Base-by-base conservation (phyloP, 2,888 invertebrate species). In the Thereva nobilitata region DNA sequence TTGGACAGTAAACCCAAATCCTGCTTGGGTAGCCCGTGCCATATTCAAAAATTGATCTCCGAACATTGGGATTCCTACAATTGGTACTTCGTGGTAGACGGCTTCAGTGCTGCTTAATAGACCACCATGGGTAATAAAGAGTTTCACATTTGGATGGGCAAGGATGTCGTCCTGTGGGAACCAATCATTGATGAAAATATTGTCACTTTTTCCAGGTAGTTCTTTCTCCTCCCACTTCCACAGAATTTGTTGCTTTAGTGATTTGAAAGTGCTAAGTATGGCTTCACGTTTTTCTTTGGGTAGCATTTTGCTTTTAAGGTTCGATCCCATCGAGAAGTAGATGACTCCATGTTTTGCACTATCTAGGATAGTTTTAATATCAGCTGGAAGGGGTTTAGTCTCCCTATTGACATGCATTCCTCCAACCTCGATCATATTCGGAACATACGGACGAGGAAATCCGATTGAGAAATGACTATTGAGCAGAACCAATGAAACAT, bases 31-130 rank as follows among this genome's bases (percentile, higher is more conserved):
- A 0, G 90, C 88, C 79, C 89, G 90, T 0, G 87, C 87, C 0
- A 91, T 87, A 76, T 91, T 91, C 1, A 87, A 85, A 70, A 89
- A 89, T 78, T 92, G 91, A 76, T 92, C 92, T 71, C 90, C 91
- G 77, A 90, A 89, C 0, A 91, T 87, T 0, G 91, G 91, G 53
- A 92, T 83, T 0, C 87, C 86, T 52, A 92, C 85, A 4, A 91
- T 85, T 0, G 91, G 91, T 0, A 90, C 88, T 3, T 88, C 91
- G 74, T 90, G 89, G 78, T 87, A 89, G 35, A 90, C 87, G 0
- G 91, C 89, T 78, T 92, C 91, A 74, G 87, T 89, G 80, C 90
- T 85, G 72, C 90, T 90, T 37, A 91, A 84, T 0, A 91, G 83
- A 10, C 91, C 92, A 4, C 79, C 75, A 23, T 76, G 77, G 0